Evolutionary conservation across 2,888 invertebrate genomes (phyloP), one percentile per base, ranked within the genome.

Genomic region (Drosophila tanythrix): DNA sequence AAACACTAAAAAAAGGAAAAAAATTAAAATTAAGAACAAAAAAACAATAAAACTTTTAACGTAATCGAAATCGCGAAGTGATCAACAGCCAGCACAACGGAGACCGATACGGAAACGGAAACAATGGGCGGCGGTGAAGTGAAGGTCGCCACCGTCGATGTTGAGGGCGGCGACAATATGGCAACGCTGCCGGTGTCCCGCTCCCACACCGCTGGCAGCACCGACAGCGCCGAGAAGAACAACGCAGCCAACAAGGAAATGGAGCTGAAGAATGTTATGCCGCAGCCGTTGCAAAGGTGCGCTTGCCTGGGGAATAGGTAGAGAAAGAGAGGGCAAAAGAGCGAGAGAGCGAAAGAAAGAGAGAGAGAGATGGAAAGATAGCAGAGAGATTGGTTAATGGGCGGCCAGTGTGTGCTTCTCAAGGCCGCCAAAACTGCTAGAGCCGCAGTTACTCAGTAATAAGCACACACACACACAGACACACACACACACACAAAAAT

Each of bases 81-180:
- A 50, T 27, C 29, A 43, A 48, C 51, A 76, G 72, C 69, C 76
- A 83, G 72, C 88, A 88, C 81, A 86, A 88, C 85, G 85, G 85
- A 88, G 85, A 74, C 85, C 86, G 88, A 88, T 57, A 82, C 82
- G 79, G 88, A 90, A 82, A 70, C 87, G 76, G 82, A 84, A 43
- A 74, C 84, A 82, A 95, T 95, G 95, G 94, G 95, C 86, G 95
- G 95, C 92, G 94, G 95, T 92, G 97, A 97, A 94, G 96, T 97
- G 94, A 97, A 97, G 95, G 97, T 97, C 93, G 96, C 97, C 87
- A 97, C 97, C 71, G 97, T 97, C 89, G 97, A 97, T 94, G 95
- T 97, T 91, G 97, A 97, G 94, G 95, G 96, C 82, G 96, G 96
- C 88, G 97, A 97, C 95, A 97, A 97, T 92, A 97, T 97, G 96